Percentiles rank a stretch among this genome's conserved stretches.
Conservation (phyloP, 1,140 invertebrate species). For the Drosophila triauraria region DNA sequence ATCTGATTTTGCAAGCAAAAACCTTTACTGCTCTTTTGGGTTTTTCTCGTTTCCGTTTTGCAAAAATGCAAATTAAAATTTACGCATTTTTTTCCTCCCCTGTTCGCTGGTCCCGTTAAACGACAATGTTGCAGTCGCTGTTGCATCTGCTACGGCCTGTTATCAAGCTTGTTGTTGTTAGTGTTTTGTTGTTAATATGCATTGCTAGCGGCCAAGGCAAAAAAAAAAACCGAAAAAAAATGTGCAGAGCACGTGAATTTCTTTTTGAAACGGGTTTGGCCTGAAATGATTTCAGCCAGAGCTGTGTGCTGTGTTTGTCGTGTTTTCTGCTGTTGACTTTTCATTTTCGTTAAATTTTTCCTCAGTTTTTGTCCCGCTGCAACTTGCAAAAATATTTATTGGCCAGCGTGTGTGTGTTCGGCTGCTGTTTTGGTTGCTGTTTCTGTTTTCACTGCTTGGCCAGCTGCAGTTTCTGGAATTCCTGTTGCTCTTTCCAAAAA, state of each 20-base stretch:
- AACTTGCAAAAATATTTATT: slow-evolving; percentile 68
- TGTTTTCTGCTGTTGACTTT: slow-evolving; percentile 58
- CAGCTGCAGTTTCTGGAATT: slow-evolving; percentile 52
- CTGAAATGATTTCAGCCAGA: slow-evolving; percentile 53
- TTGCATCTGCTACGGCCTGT: slow-evolving; percentile 16
- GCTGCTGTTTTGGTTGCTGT: slow-evolving; percentile 31
- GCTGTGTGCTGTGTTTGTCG: slow-evolving; percentile 20
- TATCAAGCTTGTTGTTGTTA: slow-evolving; percentile 39
- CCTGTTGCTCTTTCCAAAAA: slow-evolving; percentile 12
- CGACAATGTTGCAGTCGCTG: slow-evolving; percentile 46
- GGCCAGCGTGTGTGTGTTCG: slow-evolving; percentile 27
- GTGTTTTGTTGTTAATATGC: slow-evolving; percentile 56
- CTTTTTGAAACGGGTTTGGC: slow-evolving; percentile 73
- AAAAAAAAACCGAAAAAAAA: slow-evolving; percentile 26
- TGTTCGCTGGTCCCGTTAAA: slow-evolving; percentile 58
- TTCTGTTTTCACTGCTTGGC: slow-evolving; percentile 29
- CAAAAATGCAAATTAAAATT: slow-evolving; percentile 70
- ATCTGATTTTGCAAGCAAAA: slow-evolving; percentile 8
- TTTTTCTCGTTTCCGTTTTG: slow-evolving; percentile 49
- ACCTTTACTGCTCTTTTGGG: slow-evolving; percentile 2
- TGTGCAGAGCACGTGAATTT: slow-evolving; percentile 75
- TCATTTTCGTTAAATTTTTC: slow-evolving; percentile 65
- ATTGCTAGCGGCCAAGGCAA: slow-evolving; percentile 50
- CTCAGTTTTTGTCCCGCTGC: slow-evolving; percentile 40
- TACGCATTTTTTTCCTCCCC: slow-evolving; percentile 49